Base-by-base conservation (phyloP, 2,888 invertebrate genomes). In the Zhuqinia jingwanae region DNA sequence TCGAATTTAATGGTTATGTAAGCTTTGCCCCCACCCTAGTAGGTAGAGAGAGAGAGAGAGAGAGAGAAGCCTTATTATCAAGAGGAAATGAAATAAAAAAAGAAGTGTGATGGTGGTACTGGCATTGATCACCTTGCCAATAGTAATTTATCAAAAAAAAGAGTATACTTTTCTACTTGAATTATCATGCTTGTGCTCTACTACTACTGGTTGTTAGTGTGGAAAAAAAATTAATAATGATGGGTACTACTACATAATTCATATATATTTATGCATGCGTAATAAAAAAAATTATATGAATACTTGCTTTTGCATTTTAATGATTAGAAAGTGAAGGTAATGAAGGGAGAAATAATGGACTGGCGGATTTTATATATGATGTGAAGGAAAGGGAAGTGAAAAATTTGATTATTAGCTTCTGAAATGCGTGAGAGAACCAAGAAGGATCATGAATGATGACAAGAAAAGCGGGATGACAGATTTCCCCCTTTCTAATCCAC, bases 401-500 rank as follows among this genome's bases (percentile, higher is more conserved):
- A 80, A 68, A 63, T 53, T 15, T 27, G 65, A 68, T 68, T 53
- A 68, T 53, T 22, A 45, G 45, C 22, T n/a, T n/a, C n/a, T n/a
- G n/a, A n/a, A n/a, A n/a, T n/a, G n/a, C 15, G 68, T 22, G 68
- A 68, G 68, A 68, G 15, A 65, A 68, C 42, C n/a, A n/a, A n/a
- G n/a, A n/a, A n/a, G n/a, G n/a, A n/a, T n/a, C 60, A 84, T 63
- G 75, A 77, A 68, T 75, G 82, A 85, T 88, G 87, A 87, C 89
- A 87, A 87, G 79, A 77, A 20, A 15, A 60, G 76, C 68, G 42
- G 50, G 85, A 86, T 88, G 87, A 88, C 88, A 88, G 89, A 87
- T 89, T 58, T 53, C 73, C 20, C 60, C 47, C 47, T 30, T 60
- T 2, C 17, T 65, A 65, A 65, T 65, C 36, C 65, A 65, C 22